phyloP scores from a whole-genome alignment of 2,113 vertebrate species.

The Nibea coibor region DNA sequence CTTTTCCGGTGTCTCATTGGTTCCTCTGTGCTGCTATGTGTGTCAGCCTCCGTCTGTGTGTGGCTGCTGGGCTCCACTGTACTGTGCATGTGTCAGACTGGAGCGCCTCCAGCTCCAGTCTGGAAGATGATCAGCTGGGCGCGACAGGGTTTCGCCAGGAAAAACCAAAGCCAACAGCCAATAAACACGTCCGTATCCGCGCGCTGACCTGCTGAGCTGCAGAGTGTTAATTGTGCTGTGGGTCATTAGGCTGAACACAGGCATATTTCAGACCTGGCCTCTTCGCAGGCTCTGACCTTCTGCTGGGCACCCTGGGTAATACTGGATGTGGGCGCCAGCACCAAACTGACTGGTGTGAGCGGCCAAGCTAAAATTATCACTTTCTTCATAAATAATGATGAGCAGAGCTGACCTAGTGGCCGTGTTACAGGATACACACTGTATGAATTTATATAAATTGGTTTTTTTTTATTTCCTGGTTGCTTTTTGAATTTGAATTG shows the following conservation, averaged over 20 bases:
- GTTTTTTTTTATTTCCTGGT: background rate
- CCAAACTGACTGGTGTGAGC: conserved; percentile 52
- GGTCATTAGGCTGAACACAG: conserved; percentile 75
- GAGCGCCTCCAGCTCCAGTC: conserved; percentile 71
- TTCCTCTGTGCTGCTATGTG: conserved; percentile 51
- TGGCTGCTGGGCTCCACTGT: conserved; percentile 47
- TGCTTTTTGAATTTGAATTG: background rate
- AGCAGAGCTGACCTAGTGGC: conserved; percentile 62
- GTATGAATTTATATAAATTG: background rate
- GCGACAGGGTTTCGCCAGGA: conserved; percentile 30
- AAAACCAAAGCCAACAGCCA: conserved; percentile 65
- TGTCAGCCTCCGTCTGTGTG: conserved; percentile 60
- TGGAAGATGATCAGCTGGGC: conserved; percentile 76
- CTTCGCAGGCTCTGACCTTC: conserved; percentile 56
- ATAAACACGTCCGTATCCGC: conserved; percentile 68
- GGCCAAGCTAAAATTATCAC: conserved; percentile 55
- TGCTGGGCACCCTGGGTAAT: conserved; percentile 62
- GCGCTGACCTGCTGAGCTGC: conserved; percentile 64
- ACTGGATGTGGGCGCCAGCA: conserved; percentile 37
- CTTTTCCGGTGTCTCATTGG: conserved; percentile 44
- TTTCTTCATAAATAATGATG: conserved; percentile 63
- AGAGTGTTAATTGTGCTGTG: conserved; percentile 78
- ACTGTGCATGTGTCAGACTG: conserved; percentile 72
- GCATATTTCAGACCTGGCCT: conserved; percentile 67
- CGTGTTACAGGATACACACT: conserved; percentile 25